Evolutionary conservation across 2,797 vertebrate species (phyloP).

Genomic region (Danio aesculapii): DNA sequence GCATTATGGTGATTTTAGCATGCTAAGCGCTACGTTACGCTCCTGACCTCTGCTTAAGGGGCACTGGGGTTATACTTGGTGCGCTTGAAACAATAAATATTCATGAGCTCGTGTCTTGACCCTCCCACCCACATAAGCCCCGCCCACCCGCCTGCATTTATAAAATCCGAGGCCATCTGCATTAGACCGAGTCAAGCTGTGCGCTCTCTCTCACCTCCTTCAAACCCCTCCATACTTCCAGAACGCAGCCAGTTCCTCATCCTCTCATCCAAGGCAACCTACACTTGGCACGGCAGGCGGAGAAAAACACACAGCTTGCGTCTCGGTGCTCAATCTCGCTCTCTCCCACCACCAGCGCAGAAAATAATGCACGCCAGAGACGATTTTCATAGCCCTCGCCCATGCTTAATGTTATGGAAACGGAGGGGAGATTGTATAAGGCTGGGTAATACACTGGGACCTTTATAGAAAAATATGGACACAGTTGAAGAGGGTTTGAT

Average conservation of each 20-base stretch:
- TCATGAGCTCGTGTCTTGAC: conserved; percentile 66
- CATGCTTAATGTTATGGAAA: conserved; percentile 64
- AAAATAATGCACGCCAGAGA: conserved; percentile 61
- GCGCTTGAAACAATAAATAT: conserved; percentile 80
- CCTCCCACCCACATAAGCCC: conserved; percentile 31
- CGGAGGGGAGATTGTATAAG: conserved; percentile 57
- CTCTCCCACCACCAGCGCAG: conserved; percentile 58
- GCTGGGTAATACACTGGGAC: conserved; percentile 53
- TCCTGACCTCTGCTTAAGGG: conserved; percentile 66
- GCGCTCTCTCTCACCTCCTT: conserved; percentile 68
- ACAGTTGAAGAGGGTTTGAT: conserved; percentile 41
- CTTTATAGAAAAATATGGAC: conserved; percentile 50
- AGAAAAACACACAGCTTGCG: conserved; percentile 62
- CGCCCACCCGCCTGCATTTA: conserved; percentile 72
- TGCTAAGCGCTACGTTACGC: conserved; percentile 30
- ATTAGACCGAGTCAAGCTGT: conserved; percentile 78
- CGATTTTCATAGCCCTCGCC: conserved; percentile 61
- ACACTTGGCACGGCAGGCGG: conserved; percentile 77
- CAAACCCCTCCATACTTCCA: conserved; percentile 67
- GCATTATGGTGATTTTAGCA: background rate
- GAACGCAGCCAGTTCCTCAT: conserved; percentile 69
- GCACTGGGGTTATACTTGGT: conserved; percentile 54
- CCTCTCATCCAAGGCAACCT: conserved; percentile 75
- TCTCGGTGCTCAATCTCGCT: conserved; percentile 54
- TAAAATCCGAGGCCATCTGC: conserved; percentile 77